Evolutionary conservation across 2,888 invertebrate species (phyloP), one percentile per base, ranked within the genome.

Genomic region (Exocentrus adspersus): DNA sequence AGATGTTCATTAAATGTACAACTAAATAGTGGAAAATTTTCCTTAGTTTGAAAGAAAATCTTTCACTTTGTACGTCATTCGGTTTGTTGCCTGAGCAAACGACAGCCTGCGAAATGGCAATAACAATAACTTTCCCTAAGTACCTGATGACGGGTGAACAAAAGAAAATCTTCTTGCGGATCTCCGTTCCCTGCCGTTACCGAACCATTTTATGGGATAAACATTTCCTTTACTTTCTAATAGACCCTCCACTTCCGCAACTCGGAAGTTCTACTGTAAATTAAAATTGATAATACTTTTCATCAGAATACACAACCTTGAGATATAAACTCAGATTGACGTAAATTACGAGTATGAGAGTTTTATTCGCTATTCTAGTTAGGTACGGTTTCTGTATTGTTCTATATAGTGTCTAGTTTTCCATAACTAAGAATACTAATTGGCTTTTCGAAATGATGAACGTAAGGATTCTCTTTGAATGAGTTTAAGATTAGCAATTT

Each of bases 51-150:
- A n/a, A n/a, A n/a, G n/a, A n/a, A n/a, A n/a, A n/a, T n/a, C n/a
- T n/a, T n/a, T 67, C 62, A 60, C 51, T 54, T 45, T 58, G 54
- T 54, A 62, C 59, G 60, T 64, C 64, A 64, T 54, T 60, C 60
- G 64, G 56, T 60, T 46, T 60, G 57, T 60, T 60, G 60, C 64
- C 56, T 64, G 56, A 41, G 50, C 46, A 46, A 64, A 57, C 64
- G 64, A 60, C 54, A 48, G 64, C 52, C 60, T 46, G 56, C 50
- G 19, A 53, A 60, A 48, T 43, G 57, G 64, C 60, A 64, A 64
- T 60, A 60, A 60, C 54, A 52, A 53, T 64, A 64, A 60, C 45
- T 60, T 56, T 20, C 56, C 42, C 45, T 21, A 57, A 56, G 60
- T 56, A 64, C 64, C 64, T 60, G 56, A 48, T 50, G 64, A 52